Base-by-base conservation (phyloP, 2,888 invertebrate genomes). In the Kuschelorhynchus macadamiae region DNA sequence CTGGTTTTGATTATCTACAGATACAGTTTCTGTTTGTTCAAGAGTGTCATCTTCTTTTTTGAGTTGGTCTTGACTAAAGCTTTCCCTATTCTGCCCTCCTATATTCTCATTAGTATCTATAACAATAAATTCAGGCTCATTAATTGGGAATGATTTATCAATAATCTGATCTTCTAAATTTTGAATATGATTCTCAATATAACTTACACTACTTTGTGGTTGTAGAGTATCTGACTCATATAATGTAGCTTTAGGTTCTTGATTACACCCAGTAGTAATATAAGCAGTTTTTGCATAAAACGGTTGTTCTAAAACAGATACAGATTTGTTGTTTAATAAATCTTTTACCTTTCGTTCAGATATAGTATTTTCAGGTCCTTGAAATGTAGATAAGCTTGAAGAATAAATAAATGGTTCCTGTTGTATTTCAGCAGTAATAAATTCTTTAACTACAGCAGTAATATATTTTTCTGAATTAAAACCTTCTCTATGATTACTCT, bases 391-490 rank as follows among this genome's bases (percentile, higher is more conserved):
- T n/a, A n/a, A n/a, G n/a, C n/a, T n/a, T n/a, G n/a, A n/a, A n/a
- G n/a, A n/a, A n/a, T n/a, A n/a, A n/a, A n/a, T n/a, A n/a, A n/a
- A n/a, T n/a, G n/a, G n/a, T n/a, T n/a, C n/a, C n/a, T n/a, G n/a
- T n/a, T n/a, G 36, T 2, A 33, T 14, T 30, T 47, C 33, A n/a
- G 14, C 12, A 36, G 4, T 39, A 3, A 41, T 53, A 20, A 39
- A 53, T 11, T 39, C 39, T 39, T 53, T 36, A 53, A 53, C 39
- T 53, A 53, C 14, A 1, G 36, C 53, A 53, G 53, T 36, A 39
- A 53, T 53, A 39, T 36, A 36, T 1, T 39, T n/a, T 30, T 30
- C 9, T 30, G 9, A 9, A 9, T 30, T 9, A 30, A 30, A 30
- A 30, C 30, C 9, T 30, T 30, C 30, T 30, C 9, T 9, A 30